A percentile compares a stretch with the other conserved stretches of the same genome.
phyloP scores from a whole-genome alignment of 2,797 vertebrate species.

The Leptodactylus fallax region DNA sequence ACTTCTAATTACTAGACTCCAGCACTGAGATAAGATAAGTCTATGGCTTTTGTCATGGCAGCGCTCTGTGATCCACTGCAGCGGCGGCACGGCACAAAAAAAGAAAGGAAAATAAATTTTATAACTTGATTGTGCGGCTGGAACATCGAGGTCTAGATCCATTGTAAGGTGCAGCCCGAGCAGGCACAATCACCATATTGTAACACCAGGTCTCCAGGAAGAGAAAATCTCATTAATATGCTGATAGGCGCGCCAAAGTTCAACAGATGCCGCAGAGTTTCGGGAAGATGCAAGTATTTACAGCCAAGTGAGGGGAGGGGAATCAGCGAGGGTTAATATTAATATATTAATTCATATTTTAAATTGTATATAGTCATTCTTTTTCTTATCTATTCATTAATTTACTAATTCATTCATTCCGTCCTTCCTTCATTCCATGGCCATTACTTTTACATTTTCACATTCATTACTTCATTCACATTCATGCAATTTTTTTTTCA shows the following conservation, averaged over 20 bases:
- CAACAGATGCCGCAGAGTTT: background rate
- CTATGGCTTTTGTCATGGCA: background rate
- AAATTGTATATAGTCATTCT: no score
- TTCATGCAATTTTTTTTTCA: no score
- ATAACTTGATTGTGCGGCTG: background rate
- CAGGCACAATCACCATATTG: background rate
- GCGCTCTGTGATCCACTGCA: background rate
- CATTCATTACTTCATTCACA: no score
- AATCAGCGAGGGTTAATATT: no score
- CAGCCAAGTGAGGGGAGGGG: no score
- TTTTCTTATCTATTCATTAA: no score
- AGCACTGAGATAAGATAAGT: constrained; percentile 15
- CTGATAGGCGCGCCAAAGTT: no score
- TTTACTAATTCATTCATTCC: background rate
- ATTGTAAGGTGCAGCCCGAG: background rate
- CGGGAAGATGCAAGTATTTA: no score
- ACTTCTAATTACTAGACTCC: constrained; percentile 10
- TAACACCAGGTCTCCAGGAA: background rate
- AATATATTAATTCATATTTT: no score
- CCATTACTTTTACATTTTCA: no score
- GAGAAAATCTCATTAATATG: background rate
- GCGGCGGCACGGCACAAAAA: background rate
- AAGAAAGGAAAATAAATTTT: background rate
- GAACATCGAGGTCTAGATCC: background rate
- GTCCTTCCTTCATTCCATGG: background rate